phyloP scores from a whole-genome alignment of 2,113 vertebrate species.

The Psephotus haematonotus region DNA sequence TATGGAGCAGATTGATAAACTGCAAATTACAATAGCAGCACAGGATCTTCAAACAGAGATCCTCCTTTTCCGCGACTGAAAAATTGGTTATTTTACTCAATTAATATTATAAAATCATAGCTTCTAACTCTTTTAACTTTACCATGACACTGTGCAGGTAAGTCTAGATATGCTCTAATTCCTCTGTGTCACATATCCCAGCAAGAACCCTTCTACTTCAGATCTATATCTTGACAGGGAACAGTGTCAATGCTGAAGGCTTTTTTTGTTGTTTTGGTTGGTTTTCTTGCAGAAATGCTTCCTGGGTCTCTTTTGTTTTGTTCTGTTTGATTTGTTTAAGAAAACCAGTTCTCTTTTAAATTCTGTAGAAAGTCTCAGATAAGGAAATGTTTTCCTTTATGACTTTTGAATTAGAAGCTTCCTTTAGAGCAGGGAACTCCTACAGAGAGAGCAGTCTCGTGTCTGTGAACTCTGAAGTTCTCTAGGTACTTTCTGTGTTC shows the following conservation, averaged over 20 bases:
- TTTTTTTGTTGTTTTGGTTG: not conserved
- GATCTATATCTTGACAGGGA: constrained; percentile 16
- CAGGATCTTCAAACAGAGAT: not conserved
- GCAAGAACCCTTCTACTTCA: not conserved
- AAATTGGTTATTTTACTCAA: not conserved
- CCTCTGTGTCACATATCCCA: constrained; percentile 9
- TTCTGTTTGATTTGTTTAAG: constrained; percentile 10
- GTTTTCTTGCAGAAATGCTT: constrained; percentile 25
- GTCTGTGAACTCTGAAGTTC: not conserved
- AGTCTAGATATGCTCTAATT: constrained; percentile 15
- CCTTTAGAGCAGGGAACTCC: not conserved
- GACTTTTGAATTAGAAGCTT: not conserved
- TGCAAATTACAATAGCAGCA: not conserved
- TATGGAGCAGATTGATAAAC: not conserved
- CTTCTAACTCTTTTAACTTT: not conserved
- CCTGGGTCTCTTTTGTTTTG: not conserved
- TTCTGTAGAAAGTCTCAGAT: not conserved
- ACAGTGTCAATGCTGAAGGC: not conserved
- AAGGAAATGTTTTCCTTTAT: constrained; percentile 32
- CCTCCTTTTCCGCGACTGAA: not conserved
- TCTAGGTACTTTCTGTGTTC: not conserved
- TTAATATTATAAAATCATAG: not conserved
- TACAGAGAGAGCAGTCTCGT: not conserved
- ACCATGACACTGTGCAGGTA: not conserved
- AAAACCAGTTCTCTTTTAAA: constrained; percentile 23